phyloP scores from a whole-genome alignment of 2,113 vertebrate genomes.

The Haemorhous mexicanus region DNA sequence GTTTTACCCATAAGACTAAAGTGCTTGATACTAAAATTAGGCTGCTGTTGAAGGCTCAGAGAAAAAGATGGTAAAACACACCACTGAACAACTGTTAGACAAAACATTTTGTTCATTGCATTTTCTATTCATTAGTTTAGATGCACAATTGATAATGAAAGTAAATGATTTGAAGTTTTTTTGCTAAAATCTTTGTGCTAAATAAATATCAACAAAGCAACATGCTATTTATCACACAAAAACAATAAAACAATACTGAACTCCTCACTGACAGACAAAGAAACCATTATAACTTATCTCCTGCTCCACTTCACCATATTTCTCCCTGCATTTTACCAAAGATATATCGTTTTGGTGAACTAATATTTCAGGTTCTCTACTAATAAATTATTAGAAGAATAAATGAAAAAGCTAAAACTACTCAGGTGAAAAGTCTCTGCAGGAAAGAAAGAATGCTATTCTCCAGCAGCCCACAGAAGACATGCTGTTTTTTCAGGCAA shows the following conservation, averaged over 20 bases:
- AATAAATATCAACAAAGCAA: constrained; percentile 75
- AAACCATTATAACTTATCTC: constrained; percentile 30
- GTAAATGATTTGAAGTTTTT: constrained; percentile 72
- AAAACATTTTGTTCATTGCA: constrained; percentile 73
- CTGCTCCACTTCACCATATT: constrained; percentile 10
- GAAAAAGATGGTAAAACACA: constrained; percentile 78
- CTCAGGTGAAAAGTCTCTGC: constrained; percentile 14
- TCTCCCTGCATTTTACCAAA: neutral
- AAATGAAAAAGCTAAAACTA: constrained; percentile 1
- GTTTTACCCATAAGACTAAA: constrained; percentile 75
- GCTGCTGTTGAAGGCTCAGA: constrained; percentile 74
- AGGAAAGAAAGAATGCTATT: constrained; percentile 40
- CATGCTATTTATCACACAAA: constrained; percentile 63
- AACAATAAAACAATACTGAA: constrained; percentile 64
- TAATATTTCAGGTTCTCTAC: neutral
- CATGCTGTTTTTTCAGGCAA: constrained; percentile 41
- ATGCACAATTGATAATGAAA: constrained; percentile 71
- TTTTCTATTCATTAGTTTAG: constrained; percentile 73
- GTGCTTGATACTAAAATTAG: constrained; percentile 71
- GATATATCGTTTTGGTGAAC: neutral
- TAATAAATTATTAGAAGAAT: neutral
- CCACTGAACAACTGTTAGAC: constrained; percentile 75
- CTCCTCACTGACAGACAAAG: constrained; percentile 58
- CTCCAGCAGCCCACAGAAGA: constrained; percentile 38
- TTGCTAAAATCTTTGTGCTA: constrained; percentile 73